A percentile compares a stretch with the other conserved stretches of the same genome.
phyloP scores from a whole-genome alignment of 1,140 invertebrate genomes.

The Monochamus saltuarius region DNA sequence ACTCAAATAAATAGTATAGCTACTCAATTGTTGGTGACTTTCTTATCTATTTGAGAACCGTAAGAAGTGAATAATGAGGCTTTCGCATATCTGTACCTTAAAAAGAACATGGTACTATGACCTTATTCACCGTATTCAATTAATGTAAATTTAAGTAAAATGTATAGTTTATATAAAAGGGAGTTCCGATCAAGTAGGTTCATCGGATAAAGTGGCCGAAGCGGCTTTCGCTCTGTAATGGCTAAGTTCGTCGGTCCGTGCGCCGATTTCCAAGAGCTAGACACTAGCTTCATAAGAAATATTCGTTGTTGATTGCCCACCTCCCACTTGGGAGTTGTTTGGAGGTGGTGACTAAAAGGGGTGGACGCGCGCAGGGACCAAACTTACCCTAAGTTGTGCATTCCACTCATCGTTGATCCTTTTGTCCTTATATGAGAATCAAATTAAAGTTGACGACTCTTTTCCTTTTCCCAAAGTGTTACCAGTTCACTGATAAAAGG shows the following conservation, averaged over 20 bases:
- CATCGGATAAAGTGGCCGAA: not conserved
- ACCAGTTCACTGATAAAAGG: too few species aligned
- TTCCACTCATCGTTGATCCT: conserved; percentile 24
- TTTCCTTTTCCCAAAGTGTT: too few species aligned
- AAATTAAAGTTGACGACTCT: too few species aligned
- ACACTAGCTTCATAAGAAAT: too few species aligned
- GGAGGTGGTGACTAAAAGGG: not conserved
- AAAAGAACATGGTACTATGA: conserved; percentile 29
- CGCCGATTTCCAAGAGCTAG: not conserved
- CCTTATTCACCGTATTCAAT: conserved; percentile 21
- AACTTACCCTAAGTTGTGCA: conserved; percentile 32
- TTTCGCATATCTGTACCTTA: conserved; percentile 20
- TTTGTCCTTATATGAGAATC: not conserved
- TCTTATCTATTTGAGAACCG: not conserved
- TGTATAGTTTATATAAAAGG: conserved; percentile 14
- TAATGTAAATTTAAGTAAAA: conserved; percentile 6
- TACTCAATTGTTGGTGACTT: conserved; percentile 4
- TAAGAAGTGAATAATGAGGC: conserved; percentile 11
- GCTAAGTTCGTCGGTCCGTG: conserved; percentile 1
- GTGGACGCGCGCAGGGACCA: conserved; percentile 40
- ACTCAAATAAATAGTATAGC: conserved; percentile 18
- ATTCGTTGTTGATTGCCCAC: not conserved
- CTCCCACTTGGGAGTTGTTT: not conserved
- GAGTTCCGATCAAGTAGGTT: not conserved
- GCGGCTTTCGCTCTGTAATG: conserved; percentile 1